Percentiles rank a stretch among this genome's conserved stretches.
These are phyloP conservation scores for Lottia gigantea DNA, from an alignment of 2,888 invertebrate species.

Conservation along the genomic window DNA sequence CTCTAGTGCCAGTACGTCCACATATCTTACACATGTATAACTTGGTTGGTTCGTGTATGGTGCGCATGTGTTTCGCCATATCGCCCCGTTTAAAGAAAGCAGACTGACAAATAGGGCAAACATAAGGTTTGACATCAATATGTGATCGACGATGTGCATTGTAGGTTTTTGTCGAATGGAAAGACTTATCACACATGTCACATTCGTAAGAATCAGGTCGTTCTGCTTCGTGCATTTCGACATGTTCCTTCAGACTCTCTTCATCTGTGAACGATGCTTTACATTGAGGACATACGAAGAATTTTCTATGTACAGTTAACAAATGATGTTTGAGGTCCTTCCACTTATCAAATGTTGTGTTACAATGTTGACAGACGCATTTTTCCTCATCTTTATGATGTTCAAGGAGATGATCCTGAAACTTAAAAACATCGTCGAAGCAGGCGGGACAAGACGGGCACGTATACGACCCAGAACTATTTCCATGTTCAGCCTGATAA, in stretches of 20 bases:
- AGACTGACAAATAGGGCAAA: conserved; percentile 42
- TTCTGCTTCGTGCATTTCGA: conserved; percentile 29
- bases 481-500: conserved; percentile 26
- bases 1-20: conserved; percentile 45
- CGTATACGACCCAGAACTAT: conserved; percentile 18
- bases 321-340: conserved; percentile 33
- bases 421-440: conserved; percentile 23
- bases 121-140: conserved; percentile 39
- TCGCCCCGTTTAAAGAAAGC: conserved; percentile 52
- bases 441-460: conserved; percentile 24
- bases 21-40: conserved; percentile 48
- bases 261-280: conserved; percentile 30
- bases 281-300: conserved; percentile 34
- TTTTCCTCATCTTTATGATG: conserved; percentile 16
- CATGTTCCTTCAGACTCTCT: conserved; percentile 30
- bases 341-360: conserved; percentile 28
- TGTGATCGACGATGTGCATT: conserved; percentile 47
- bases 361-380: conserved; percentile 29
- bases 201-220: conserved; percentile 31
- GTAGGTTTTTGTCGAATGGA: conserved; percentile 37
- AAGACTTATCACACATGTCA: conserved; percentile 39
- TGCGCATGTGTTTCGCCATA: conserved; percentile 47
- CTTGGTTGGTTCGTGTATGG: conserved; percentile 44
- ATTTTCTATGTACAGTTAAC: conserved; percentile 28
- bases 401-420: conserved; percentile 21